These are phyloP conservation scores for Metopia argyrocephala DNA, from an alignment of 2,888 invertebrate species.

Conservation along the genomic window DNA sequence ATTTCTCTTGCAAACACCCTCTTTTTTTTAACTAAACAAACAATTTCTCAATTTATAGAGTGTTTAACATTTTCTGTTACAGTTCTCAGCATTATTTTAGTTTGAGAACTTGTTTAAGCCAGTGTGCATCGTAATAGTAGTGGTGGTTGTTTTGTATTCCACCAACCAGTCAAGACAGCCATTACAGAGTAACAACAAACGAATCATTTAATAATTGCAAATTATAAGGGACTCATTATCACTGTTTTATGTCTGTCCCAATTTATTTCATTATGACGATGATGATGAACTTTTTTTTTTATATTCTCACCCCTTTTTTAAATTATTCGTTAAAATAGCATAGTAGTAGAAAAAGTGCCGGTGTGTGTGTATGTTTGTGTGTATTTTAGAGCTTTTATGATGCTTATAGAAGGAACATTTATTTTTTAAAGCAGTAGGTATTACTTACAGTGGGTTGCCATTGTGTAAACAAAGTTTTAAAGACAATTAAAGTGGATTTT, in stretches of 20 bases:
- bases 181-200: constrained; percentile 73
- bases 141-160: constrained; percentile 34
- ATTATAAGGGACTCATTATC: constrained; percentile 77
- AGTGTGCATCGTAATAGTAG: not conserved
- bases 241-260: constrained; percentile 66
- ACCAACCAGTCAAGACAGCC: constrained; percentile 62
- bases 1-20: not conserved
- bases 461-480: not conserved
- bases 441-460: not conserved
- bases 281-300: constrained; percentile 28
- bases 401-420: not conserved
- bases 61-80: too few species aligned
- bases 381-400: not conserved
- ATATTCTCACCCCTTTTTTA: not conserved
- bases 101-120: not conserved
- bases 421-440: not conserved
- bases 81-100: not conserved
- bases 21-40: constrained; percentile 8
- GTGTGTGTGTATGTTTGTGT: not conserved
- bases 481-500: too few species aligned
- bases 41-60: too few species aligned
- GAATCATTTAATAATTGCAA: constrained; percentile 78
- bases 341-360: not conserved
- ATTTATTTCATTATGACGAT: constrained; percentile 36
- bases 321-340: not conserved